Percentiles rank a stretch among this genome's conserved stretches.
Conservation (phyloP, 1,140 invertebrate genomes). For the Xylocopa sonorina region DNA sequence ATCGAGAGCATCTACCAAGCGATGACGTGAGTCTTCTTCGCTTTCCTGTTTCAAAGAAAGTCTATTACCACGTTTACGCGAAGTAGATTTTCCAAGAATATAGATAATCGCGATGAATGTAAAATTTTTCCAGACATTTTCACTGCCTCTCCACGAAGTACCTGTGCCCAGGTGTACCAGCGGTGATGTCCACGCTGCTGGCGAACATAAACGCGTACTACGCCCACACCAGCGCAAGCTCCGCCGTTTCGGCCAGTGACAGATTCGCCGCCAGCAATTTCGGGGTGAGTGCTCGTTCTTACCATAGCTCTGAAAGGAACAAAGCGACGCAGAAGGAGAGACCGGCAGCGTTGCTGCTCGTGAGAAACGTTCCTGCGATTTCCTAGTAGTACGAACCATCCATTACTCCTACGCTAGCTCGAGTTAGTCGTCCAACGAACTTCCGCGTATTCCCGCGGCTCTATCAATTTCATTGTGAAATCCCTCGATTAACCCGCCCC, state of each 20-base stretch:
- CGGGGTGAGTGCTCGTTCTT: conserved; percentile 87
- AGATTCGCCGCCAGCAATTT: conserved; percentile 99
- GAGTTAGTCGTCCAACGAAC: conserved; percentile 3
- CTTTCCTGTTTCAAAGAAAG: not conserved
- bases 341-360: conserved; percentile 26
- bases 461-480: conserved; percentile 46
- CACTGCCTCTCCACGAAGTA: conserved; percentile 99
- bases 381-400: conserved; percentile 65
- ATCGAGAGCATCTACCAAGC: conserved; percentile 99
- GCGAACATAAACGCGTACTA: conserved; percentile 99
- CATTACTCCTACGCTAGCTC: conserved; percentile 67
- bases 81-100: no score
- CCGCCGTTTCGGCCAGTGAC: conserved; percentile 98
- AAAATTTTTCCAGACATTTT: conserved; percentile 91
- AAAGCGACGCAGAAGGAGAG: conserved; percentile 7
- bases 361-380: conserved; percentile 73
- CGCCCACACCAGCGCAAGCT: conserved; percentile 99
- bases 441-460: not conserved
- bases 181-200: conserved; percentile 98
- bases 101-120: no score
- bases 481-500: conserved; percentile 11
- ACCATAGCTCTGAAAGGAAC: not conserved
- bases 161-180: conserved; percentile 98
- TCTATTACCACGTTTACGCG: no score
- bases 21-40: conserved; percentile 92